Conservation (phyloP, 2,888 invertebrate species). For the Protonemura montana region DNA sequence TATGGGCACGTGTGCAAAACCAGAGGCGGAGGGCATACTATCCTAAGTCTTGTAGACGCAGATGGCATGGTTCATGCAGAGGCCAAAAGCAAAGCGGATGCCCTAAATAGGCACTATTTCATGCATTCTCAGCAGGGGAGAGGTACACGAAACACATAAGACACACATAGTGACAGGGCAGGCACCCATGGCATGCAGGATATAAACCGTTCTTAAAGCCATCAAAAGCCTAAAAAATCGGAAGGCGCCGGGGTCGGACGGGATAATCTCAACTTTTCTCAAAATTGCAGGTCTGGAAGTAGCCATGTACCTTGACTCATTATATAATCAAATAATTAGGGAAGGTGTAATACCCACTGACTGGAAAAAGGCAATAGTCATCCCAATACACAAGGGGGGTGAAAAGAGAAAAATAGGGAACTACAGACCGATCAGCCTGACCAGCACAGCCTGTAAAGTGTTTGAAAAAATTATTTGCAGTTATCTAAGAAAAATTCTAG, state of each 20-base stretch:
- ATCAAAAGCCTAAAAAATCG: not conserved
- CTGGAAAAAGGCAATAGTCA: slow-evolving; percentile 19
- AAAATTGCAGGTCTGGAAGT: not conserved
- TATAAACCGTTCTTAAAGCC: not conserved
- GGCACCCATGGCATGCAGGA: not conserved
- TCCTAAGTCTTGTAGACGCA: not conserved
- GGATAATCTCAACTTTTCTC: not conserved
- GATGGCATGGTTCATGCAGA: not conserved
- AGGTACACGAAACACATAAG: not conserved
- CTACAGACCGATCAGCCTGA: not conserved
- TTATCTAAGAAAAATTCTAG: not conserved
- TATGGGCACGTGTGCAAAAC: not conserved
- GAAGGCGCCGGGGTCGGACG: slow-evolving; percentile 18
- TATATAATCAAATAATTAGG: not conserved
- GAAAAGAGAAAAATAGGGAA: slow-evolving; percentile 28
- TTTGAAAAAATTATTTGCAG: not conserved
- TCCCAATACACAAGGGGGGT: slow-evolving; percentile 7
- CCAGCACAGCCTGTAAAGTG: not conserved
- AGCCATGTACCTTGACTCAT: not conserved
- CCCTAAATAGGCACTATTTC: not conserved
- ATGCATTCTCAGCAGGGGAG: not conserved
- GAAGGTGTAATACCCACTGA: slow-evolving; percentile 8
- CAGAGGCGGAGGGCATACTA: not conserved
- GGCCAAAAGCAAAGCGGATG: slow-evolving; percentile 21
- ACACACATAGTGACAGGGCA: not conserved